Conservation (phyloP, 2,113 vertebrate genomes). For the Forbesichthys papilliferus region DNA sequence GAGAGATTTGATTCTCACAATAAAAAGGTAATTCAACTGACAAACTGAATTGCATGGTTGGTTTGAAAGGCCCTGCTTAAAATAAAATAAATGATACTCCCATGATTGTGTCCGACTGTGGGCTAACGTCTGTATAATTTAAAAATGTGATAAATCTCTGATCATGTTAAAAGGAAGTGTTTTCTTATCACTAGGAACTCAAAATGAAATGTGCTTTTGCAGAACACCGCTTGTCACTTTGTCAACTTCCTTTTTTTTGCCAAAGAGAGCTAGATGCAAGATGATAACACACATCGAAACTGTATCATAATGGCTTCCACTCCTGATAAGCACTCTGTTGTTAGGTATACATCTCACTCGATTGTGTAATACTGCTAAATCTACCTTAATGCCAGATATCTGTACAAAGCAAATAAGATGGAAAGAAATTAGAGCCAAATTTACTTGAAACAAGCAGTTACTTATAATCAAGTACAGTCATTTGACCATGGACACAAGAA, state of each 20-base stretch:
- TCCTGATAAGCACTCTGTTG: conserved; percentile 44
- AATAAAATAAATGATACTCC: too few relatives aligned
- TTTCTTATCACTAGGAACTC: neutral
- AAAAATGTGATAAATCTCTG: too few relatives aligned
- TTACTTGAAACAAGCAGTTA: conserved; percentile 59
- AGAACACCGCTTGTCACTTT: conserved; percentile 50
- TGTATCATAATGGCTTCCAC: conserved; percentile 53
- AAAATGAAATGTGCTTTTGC: neutral
- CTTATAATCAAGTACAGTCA: conserved; percentile 65
- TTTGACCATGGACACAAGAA: conserved; percentile 59
- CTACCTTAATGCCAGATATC: conserved; percentile 55
- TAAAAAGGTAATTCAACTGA: neutral
- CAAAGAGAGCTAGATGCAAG: conserved; percentile 55
- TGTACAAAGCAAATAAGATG: conserved; percentile 58
- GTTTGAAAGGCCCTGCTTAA: neutral
- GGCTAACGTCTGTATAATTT: too few relatives aligned
- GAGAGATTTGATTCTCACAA: neutral
- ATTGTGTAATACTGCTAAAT: conserved; percentile 59
- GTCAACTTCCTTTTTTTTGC: conserved; percentile 66
- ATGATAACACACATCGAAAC: conserved; percentile 53
- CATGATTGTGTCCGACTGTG: too few relatives aligned
- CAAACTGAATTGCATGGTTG: neutral
- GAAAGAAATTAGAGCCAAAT: conserved; percentile 56
- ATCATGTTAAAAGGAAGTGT: neutral
- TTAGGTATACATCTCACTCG: conserved; percentile 55